A percentile compares a stretch with the other conserved stretches of the same genome.
Conservation (phyloP, 2,888 invertebrate species). For the Drosophila maculinotata region DNA sequence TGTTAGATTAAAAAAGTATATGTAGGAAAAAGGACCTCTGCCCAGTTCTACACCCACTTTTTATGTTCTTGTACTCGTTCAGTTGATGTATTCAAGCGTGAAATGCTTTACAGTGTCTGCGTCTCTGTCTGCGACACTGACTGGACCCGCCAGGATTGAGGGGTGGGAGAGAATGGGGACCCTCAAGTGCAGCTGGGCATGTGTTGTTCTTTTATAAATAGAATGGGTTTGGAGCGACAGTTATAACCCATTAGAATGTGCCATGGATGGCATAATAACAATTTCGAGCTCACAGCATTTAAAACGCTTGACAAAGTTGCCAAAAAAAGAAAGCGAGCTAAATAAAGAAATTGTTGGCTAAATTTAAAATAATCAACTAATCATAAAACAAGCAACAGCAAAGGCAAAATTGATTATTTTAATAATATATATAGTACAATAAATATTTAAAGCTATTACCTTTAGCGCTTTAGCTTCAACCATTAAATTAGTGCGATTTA, state of each 20-base stretch:
- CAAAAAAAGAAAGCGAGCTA: conserved; percentile 9
- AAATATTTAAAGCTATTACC: conserved; percentile 5
- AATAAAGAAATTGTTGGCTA: conserved; percentile 19
- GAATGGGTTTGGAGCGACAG: conserved; percentile 16
- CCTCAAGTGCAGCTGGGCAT: conserved; percentile 59
- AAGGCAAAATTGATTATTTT: neutral
- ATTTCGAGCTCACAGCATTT: conserved; percentile 26
- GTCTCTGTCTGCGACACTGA: conserved; percentile 33
- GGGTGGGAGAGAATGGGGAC: conserved; percentile 7
- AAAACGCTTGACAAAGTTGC: conserved; percentile 35
- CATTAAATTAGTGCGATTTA: conserved; percentile 11
- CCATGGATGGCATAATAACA: conserved; percentile 55
- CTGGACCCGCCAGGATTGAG: conserved; percentile 18
- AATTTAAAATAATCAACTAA: neutral
- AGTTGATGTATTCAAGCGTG: conserved; percentile 72
- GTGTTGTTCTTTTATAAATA: conserved; percentile 27
- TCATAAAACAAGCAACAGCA: neutral
- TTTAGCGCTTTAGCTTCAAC: conserved; percentile 8
- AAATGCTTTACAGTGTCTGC: conserved; percentile 71
- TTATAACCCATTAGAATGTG: conserved; percentile 44
- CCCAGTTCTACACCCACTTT: conserved; percentile 18
- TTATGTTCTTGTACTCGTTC: conserved; percentile 45
- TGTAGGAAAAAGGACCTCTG: conserved; percentile 10
- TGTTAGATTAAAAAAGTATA: conserved; percentile 63
- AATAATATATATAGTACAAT: conserved; percentile 7